Evolutionary conservation across 2,797 vertebrate genomes (phyloP).

Genomic region (Etheostoma nigrum): DNA sequence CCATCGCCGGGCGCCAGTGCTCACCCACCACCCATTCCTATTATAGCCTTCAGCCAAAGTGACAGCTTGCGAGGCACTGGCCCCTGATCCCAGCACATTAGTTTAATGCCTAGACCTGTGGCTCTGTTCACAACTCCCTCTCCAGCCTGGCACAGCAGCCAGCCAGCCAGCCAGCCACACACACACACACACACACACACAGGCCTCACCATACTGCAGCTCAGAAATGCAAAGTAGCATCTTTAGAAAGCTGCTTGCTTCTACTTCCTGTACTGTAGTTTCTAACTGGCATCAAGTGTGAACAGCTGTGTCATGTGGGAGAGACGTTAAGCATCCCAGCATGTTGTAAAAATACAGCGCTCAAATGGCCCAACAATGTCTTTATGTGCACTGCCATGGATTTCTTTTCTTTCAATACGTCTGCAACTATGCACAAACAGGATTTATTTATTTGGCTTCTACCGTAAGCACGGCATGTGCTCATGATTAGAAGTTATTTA

Average conservation of each 20-base stretch:
- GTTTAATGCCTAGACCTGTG: slow-evolving; percentile 82
- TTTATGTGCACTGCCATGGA: background rate
- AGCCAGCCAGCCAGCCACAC: slow-evolving; percentile 37
- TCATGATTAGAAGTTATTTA: slow-evolving; percentile 70
- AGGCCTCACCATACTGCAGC: slow-evolving; percentile 38
- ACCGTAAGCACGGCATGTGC: slow-evolving; percentile 67
- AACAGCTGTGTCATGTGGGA: slow-evolving; percentile 58
- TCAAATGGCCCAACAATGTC: slow-evolving; percentile 24
- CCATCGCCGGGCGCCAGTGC: slow-evolving; percentile 68
- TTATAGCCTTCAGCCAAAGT: slow-evolving; percentile 78
- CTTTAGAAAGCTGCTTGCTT: slow-evolving; percentile 52
- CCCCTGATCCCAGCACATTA: slow-evolving; percentile 84
- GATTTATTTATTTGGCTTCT: slow-evolving; percentile 52
- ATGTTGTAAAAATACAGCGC: slow-evolving; percentile 19
- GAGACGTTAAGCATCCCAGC: slow-evolving; percentile 28
- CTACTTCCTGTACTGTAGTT: slow-evolving; percentile 37
- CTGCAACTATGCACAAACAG: slow-evolving; percentile 12
- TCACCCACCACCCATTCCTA: slow-evolving; percentile 67
- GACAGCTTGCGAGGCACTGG: slow-evolving; percentile 83
- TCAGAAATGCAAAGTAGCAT: slow-evolving; percentile 64
- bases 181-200: slow-evolving; percentile 15
- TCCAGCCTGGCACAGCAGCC: slow-evolving; percentile 61
- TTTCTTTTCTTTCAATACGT: background rate
- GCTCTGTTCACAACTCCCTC: slow-evolving; percentile 71
- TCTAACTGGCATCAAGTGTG: slow-evolving; percentile 50